Conservation (phyloP, 2,113 vertebrate species). For the Grantiella picta region DNA sequence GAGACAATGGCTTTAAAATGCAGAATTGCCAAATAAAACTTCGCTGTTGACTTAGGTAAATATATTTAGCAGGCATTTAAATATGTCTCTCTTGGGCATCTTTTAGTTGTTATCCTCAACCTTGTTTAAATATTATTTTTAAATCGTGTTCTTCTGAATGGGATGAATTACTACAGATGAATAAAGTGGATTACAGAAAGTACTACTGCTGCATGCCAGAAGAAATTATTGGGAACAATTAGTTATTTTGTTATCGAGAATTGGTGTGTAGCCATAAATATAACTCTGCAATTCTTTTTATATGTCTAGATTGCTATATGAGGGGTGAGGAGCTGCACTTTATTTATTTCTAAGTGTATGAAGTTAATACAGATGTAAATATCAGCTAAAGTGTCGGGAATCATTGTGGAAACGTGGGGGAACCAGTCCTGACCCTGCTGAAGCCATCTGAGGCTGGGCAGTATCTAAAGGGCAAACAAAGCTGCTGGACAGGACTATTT, state of each 20-base stretch:
- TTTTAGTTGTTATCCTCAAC: slow-evolving; percentile 23
- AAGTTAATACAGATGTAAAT: neutral
- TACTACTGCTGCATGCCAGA: neutral
- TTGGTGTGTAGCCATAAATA: neutral
- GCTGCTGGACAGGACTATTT: neutral
- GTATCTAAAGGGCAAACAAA: neutral
- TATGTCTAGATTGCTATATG: fast-evolving
- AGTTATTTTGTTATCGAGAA: neutral
- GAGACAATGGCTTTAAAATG: slow-evolving; percentile 64
- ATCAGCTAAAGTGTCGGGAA: neutral
- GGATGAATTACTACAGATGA: neutral
- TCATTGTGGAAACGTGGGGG: neutral
- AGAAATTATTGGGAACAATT: neutral
- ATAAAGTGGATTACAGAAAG: neutral
- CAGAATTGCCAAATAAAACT: slow-evolving; percentile 26
- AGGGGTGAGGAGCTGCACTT: neutral
- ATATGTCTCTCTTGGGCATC: slow-evolving; percentile 30
- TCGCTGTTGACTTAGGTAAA: slow-evolving; percentile 23
- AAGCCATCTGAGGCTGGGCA: neutral
- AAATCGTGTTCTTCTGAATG: neutral
- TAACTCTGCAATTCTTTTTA: neutral
- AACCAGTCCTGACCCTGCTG: neutral
- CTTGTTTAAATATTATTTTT: slow-evolving; percentile 42
- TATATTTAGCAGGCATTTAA: slow-evolving; percentile 37
- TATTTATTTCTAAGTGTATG: neutral